phyloP scores from a whole-genome alignment of 1,140 invertebrate genomes.

The Palaemon carinicauda region DNA sequence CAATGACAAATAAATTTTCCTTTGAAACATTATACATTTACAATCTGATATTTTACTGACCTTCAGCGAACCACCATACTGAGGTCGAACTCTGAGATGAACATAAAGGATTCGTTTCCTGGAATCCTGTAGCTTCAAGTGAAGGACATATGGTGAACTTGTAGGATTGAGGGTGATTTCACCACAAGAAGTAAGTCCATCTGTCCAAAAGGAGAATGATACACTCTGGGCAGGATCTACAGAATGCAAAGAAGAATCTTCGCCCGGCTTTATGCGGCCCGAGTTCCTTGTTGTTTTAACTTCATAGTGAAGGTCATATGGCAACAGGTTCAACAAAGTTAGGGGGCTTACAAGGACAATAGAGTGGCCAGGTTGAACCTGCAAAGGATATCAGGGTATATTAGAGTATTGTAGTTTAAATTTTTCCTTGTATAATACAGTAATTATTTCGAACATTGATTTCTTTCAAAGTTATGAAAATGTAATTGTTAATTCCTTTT shows the following conservation, averaged over 20 bases:
- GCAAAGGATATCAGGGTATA: neutral
- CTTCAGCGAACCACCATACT: conserved; percentile 55
- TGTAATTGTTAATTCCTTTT: too few species aligned
- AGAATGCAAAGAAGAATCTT: conserved; percentile 63
- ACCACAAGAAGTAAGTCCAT: conserved; percentile 32
- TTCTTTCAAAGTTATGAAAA: too few species aligned
- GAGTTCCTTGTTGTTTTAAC: conserved; percentile 61
- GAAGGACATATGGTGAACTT: conserved; percentile 26
- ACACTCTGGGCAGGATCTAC: conserved; percentile 54
- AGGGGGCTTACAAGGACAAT: conserved; percentile 85
- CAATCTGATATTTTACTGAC: too few species aligned
- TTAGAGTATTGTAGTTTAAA: too few species aligned
- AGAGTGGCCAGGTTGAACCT: conserved; percentile 81
- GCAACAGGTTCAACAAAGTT: conserved; percentile 74
- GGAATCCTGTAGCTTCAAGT: conserved; percentile 50
- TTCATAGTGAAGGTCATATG: conserved; percentile 72
- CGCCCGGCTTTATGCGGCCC: conserved; percentile 74
- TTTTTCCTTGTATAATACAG: too few species aligned
- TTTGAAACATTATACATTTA: too few species aligned
- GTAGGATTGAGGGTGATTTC: conserved; percentile 43
- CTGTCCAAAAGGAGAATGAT: conserved; percentile 54
- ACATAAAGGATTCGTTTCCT: conserved; percentile 56
- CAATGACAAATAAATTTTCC: too few species aligned
- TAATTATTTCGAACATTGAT: too few species aligned
- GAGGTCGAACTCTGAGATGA: conserved; percentile 36